Evolutionary conservation across 1,140 invertebrate genomes (phyloP), one percentile per base, ranked within the genome.

Genomic region (Pachypsylla venusta): DNA sequence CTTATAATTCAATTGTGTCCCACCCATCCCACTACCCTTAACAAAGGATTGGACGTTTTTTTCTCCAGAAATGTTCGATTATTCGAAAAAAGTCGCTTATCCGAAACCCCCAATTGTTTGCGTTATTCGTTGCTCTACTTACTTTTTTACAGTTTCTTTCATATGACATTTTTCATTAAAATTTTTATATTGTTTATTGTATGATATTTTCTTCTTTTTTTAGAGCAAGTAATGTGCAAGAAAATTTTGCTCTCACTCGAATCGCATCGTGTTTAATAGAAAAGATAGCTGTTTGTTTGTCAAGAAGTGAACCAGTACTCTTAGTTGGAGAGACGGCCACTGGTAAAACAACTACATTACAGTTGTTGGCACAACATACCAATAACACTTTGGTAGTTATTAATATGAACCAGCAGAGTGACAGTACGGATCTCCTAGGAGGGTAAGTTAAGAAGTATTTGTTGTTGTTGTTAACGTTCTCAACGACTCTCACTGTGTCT

Each of bases 361-460:
- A 99, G 70, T 93, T 89, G 70, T 73, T 99, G 19, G 91, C 95
- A 0, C 77, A 84, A 62, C 81, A 84, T 62, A 82, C 86, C 0
- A 84, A 87, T 13, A 81, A 91, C 63, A 87, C 85, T 68, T 74
- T 99, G 13, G 77, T 89, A 39, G 93, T 98, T 0, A 88, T 99
- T n/a, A 99, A 99, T 71, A 90, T 99, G 86, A 99, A 97, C 70
- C 95, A 99, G 70, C 95, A 99, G 71, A 97, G 90, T 64, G 95
- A 99, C 73, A 92, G 87, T 54, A 81, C 89, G 1, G 96, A 99
- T 77, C 76, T 99, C 12, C 75, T 99, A 1, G 97, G 96, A 65
- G 95, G 96, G 71, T 81, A 69, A 69, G 69, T 62, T 5, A 14
- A 5, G 25, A 39, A 22, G 27, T n/a, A n/a, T n/a, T n/a, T n/a